These are phyloP conservation scores for Pyrrhosoma nymphula DNA, from an alignment of 2,888 invertebrate genomes.

Conservation along the genomic window DNA sequence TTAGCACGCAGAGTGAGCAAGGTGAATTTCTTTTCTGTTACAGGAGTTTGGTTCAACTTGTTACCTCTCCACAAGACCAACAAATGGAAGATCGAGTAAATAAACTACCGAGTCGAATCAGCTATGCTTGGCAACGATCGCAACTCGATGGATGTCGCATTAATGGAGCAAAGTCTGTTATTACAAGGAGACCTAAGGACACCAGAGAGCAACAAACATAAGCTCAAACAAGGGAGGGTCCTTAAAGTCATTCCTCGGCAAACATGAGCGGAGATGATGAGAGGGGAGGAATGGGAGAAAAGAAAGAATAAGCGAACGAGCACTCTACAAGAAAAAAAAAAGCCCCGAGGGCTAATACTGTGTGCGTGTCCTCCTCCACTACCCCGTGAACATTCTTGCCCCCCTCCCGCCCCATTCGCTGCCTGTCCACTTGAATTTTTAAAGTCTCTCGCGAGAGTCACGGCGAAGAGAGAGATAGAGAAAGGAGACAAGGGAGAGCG, in stretches of 20 bases:
- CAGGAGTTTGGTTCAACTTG: background rate
- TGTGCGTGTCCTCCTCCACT: background rate
- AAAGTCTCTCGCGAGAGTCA: constrained; percentile 1
- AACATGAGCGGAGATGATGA: background rate
- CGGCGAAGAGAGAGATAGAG: background rate
- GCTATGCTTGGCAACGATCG: background rate
- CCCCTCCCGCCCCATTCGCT: background rate
- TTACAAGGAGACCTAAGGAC: background rate
- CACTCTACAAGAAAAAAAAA: background rate
- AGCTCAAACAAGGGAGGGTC: background rate
- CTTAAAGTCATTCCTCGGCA: constrained; percentile 24
- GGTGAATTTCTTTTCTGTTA: too few species aligned
- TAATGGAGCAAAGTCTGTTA: background rate
- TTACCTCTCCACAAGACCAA: background rate
- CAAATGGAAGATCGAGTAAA: background rate
- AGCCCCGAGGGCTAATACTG: constrained; percentile 36
- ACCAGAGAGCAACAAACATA: background rate
- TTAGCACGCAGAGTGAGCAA: too few species aligned
- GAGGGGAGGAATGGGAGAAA: background rate
- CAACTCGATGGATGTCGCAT: background rate
- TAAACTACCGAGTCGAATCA: background rate
- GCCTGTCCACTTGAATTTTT: constrained; percentile 14
- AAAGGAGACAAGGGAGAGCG: too few species aligned
- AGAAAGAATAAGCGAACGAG: background rate
- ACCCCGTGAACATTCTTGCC: background rate